These are phyloP conservation scores for Holacanthella duospinosa DNA, from an alignment of 2,888 invertebrate species.

Conservation along the genomic window DNA sequence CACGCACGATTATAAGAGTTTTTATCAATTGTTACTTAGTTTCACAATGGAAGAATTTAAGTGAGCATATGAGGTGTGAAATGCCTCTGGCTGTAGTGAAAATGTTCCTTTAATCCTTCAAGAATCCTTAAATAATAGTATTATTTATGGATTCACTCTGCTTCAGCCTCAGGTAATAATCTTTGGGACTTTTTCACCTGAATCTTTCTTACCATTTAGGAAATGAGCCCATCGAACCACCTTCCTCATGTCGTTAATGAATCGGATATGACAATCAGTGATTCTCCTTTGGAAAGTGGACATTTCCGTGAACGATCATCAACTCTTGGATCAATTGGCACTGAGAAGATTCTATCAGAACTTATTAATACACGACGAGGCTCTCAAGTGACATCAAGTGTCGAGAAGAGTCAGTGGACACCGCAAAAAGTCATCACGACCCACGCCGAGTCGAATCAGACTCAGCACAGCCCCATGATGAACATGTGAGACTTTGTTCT, in stretches of 20 bases:
- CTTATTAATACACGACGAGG: background rate
- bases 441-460: background rate
- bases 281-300: constrained; percentile 1
- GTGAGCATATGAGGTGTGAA: too few species aligned
- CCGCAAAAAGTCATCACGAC: background rate
- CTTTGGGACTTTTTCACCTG: background rate
- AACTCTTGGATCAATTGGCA: background rate
- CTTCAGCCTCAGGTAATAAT: background rate
- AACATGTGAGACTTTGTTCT: constrained; percentile 1
- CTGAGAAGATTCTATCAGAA: background rate
- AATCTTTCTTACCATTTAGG: background rate
- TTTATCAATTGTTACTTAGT: too few species aligned
- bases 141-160: too few species aligned
- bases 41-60: too few species aligned
- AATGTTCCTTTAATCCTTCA: too few species aligned
- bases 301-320: background rate
- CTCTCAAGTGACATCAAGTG: background rate
- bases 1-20: too few species aligned
- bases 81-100: too few species aligned
- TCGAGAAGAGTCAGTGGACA: background rate
- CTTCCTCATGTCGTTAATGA: background rate
- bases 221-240: background rate
- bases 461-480: constrained; percentile 4
- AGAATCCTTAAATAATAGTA: too few species aligned
- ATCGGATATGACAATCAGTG: background rate